Evolutionary conservation across 2,888 invertebrate species (phyloP).

Genomic region (Zygaena filipendulae): DNA sequence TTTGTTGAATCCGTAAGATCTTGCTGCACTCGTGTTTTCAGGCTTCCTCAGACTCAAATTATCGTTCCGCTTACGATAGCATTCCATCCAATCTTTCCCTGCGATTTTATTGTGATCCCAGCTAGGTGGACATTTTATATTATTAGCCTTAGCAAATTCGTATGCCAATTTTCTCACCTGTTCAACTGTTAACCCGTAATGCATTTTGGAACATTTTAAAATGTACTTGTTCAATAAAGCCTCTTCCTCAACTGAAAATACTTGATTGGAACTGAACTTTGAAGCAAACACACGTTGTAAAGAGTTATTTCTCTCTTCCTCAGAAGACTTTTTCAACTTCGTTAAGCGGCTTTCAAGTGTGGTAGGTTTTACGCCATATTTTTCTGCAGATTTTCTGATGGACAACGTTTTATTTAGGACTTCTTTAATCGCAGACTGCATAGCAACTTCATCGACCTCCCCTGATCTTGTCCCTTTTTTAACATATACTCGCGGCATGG

Average conservation of each 20-base stretch:
- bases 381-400: too few species aligned
- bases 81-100: slow-evolving; percentile 24
- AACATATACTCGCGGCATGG: too few species aligned
- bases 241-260: slow-evolving; percentile 11
- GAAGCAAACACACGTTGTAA: too few species aligned
- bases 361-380: too few species aligned
- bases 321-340: too few species aligned
- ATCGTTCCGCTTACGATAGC: slow-evolving; percentile 20
- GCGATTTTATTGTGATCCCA: slow-evolving; percentile 19
- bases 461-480: too few species aligned
- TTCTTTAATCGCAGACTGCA: too few species aligned
- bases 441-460: too few species aligned
- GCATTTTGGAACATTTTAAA: slow-evolving; percentile 11
- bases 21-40: slow-evolving; percentile 22
- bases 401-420: too few species aligned
- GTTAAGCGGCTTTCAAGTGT: too few species aligned
- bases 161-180: slow-evolving; percentile 14
- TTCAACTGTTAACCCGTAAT: slow-evolving; percentile 11
- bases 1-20: slow-evolving; percentile 28
- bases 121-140: slow-evolving; percentile 8
- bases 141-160: slow-evolving; percentile 9
- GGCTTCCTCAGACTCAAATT: slow-evolving; percentile 18
- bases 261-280: slow-evolving; percentile 9
- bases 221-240: slow-evolving; percentile 10
- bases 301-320: too few species aligned